Conservation (phyloP, 2,113 vertebrate genomes). For the Donacobius atricapilla region DNA sequence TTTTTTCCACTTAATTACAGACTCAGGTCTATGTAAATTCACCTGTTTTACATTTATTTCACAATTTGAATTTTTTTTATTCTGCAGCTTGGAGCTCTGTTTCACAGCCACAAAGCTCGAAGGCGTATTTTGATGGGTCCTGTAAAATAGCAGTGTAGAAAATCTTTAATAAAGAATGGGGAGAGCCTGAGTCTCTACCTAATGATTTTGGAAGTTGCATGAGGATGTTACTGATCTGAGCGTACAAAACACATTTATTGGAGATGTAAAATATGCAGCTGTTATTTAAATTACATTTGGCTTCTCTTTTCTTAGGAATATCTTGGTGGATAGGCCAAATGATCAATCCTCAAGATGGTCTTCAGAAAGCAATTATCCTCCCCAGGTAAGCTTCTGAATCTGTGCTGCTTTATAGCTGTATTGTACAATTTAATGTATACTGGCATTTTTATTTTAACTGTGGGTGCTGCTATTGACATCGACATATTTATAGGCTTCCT, state of each 20-base stretch:
- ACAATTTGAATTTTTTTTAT: not conserved
- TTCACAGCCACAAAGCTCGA: not conserved
- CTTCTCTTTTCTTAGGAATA: conserved; percentile 81
- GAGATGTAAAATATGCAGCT: not conserved
- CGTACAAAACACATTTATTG: not conserved
- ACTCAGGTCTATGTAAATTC: not conserved
- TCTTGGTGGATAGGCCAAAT: conserved; percentile 97
- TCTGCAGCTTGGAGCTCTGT: not conserved
- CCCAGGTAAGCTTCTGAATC: conserved; percentile 82
- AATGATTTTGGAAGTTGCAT: not conserved
- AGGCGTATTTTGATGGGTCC: not conserved
- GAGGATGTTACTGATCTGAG: not conserved
- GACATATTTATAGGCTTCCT: not conserved
- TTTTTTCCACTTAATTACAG: not conserved
- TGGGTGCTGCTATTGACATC: not conserved
- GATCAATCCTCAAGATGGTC: conserved; percentile 99
- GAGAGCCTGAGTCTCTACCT: not conserved
- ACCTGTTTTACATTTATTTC: conserved; percentile 9
- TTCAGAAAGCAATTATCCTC: conserved; percentile 98
- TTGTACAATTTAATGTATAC: not conserved
- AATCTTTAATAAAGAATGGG: not conserved
- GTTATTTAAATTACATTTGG: not conserved
- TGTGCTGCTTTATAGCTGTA: rapidly evolving
- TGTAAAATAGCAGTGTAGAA: not conserved
- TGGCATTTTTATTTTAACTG: not conserved